phyloP scores from a whole-genome alignment of 2,888 invertebrate genomes.

The Abrostola triplasia region DNA sequence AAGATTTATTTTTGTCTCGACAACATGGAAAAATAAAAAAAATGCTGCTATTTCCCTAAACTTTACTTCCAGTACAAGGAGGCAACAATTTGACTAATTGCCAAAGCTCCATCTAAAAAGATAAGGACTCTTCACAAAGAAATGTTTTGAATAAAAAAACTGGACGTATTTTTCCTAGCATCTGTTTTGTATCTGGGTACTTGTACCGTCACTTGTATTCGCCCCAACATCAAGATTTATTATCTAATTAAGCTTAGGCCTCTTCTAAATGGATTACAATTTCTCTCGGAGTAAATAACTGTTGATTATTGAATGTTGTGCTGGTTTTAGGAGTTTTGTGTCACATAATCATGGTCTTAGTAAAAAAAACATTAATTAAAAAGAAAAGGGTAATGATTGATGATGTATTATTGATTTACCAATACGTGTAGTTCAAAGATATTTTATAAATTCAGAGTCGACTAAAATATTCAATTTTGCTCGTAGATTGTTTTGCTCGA shows the following conservation, averaged over 20 bases:
- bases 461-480: no score
- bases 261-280: conserved; percentile 40
- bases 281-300: conserved; percentile 8
- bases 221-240: conserved; percentile 50
- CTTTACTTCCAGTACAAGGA: neutral
- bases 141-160: conserved; percentile 26
- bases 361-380: no score
- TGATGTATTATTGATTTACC: no score
- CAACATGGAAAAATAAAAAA: no score
- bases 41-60: neutral
- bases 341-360: neutral
- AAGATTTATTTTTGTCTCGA: no score
- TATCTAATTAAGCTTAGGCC: conserved; percentile 43
- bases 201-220: conserved; percentile 9
- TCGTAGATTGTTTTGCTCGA: no score
- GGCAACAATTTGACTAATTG: conserved; percentile 36
- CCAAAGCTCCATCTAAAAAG: conserved; percentile 22
- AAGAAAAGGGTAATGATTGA: no score
- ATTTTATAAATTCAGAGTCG: no score
- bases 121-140: conserved; percentile 21
- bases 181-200: conserved; percentile 41
- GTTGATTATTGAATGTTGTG: conserved; percentile 33
- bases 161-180: conserved; percentile 19
- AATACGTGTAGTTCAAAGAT: no score
- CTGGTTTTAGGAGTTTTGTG: conserved; percentile 19